Evolutionary conservation across 1,140 invertebrate species (phyloP), one percentile per base, ranked within the genome.

Genomic region (Globodera ellingtonae): DNA sequence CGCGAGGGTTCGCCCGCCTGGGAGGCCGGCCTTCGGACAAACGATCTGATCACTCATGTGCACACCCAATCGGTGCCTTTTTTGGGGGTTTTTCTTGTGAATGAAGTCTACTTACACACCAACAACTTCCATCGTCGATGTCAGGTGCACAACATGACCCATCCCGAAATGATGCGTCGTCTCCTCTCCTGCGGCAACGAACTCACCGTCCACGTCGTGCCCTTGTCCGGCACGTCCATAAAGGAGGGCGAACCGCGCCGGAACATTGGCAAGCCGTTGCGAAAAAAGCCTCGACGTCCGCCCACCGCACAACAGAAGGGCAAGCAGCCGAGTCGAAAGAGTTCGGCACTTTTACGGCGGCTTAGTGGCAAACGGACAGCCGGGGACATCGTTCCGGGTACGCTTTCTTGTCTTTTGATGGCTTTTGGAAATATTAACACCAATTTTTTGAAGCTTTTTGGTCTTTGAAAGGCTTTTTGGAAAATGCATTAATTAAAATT

Each of bases 91-190:
- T 35, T 35, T 35, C 35, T 10, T n/a, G 1, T 67, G 35, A 18
- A 10, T 83, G 88, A 77, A n/a, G n/a, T n/a, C n/a, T n/a, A 85
- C 88, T 50, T 83, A 86, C 46, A 79, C 83, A 13, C 85, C 88
- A 62, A 75, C 87, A 10, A 87, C 59, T 65, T 13, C 44, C 18
- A 15, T 46, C 35, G 35, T 74, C 50, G 10, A 13, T 52, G 7
- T 47, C 73, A 77, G 75, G 75, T 89, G 24, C 86, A 89, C 65
- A 89, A 89, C 76, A 82, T 89, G 73, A 88, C 88, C 6, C 87
- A 89, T 82, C 87, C 87, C 0, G 86, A 89, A 75, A 71, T 89
- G 50, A 89, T 89, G 87, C 87, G 89, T 75, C 83, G 86, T 6
- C 86, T 89, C 15, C 83, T 89, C n/a, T 83, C 86, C 6, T 82